Base-by-base conservation (phyloP, 2,888 invertebrate species). In the Caenorhabditis sp. region DNA sequence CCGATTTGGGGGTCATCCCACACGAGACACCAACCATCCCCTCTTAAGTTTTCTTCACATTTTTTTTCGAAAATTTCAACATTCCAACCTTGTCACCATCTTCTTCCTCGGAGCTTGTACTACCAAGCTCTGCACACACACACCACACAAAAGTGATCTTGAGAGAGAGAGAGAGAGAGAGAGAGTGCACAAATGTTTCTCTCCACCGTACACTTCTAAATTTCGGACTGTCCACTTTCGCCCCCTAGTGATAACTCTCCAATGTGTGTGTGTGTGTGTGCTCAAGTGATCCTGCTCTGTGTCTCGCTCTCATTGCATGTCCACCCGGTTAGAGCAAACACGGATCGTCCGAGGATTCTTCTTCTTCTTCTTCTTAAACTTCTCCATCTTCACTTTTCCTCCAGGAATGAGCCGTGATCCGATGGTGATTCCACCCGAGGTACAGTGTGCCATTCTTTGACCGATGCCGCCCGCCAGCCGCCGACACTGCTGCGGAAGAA, bases 271-370 rank as follows among this genome's bases (percentile, higher is more conserved):
- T 75, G 63, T 69, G 49, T 81, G 81, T 81, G 75, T 81, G 81
- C 81, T 81, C 81, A 81, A 81, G 81, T 81, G 81, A 81, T 81
- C 81, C 80, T 66, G 74, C 63, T 81, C 49, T 59, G 68, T 68
- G 61, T 68, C 59, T 61, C 38, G 51, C 12, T 49, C 24, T 38
- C 24, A 44, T 44, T 54, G 69, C 77, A 70, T 70, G 70, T 77
- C 69, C 64, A 28, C 61, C 61, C 75, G 66, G 31, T 69, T 63
- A 54, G 70, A 64, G 79, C 79, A 80, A 80, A 80, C 72, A 80
- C 61, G 77, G 76, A 77, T 58, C 59, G 61, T 58, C 72, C n/a
- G 38, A 38, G 38, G 2, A 7, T 38, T 31, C 66, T 38, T 54
- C 68, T 61, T 41, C 41, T 58, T 28, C 58, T 26, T 28, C 58